A percentile compares a stretch with the other conserved stretches of the same genome.
Evolutionary conservation across 2,797 vertebrate species (phyloP).

Genomic region (Pangasius larnaudii): DNA sequence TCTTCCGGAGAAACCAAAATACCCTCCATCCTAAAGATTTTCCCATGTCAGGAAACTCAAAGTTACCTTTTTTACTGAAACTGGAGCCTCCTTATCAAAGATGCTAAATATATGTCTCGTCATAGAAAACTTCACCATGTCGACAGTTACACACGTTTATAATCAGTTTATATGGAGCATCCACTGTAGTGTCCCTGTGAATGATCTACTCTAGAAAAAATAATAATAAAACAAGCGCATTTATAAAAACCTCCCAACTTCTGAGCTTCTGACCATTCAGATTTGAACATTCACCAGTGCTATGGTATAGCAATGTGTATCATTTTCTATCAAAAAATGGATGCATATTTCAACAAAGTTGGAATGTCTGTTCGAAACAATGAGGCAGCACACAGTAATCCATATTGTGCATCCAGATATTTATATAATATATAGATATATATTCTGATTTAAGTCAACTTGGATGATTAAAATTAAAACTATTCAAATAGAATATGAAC

Average conservation of each 20-base stretch:
- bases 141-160: not conserved
- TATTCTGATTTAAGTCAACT: not conserved
- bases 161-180: not conserved
- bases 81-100: not conserved
- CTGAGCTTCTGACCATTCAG: not conserved
- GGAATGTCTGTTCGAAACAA: not conserved
- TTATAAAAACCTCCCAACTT: not conserved
- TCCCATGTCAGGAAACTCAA: not conserved
- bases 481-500: not conserved
- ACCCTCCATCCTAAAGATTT: not conserved
- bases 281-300: not conserved
- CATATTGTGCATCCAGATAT: not conserved
- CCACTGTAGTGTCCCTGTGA: not conserved
- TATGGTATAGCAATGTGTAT: not conserved
- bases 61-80: not conserved
- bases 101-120: not conserved
- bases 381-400: not conserved
- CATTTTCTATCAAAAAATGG: not conserved
- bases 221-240: not conserved
- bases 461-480: not conserved
- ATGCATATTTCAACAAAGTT: too few species aligned
- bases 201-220: not conserved
- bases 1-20: not conserved
- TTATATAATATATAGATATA: not conserved
- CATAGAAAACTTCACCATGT: not conserved